Conservation (phyloP, 2,113 vertebrate species). For the Arvicanthis niloticus region DNA sequence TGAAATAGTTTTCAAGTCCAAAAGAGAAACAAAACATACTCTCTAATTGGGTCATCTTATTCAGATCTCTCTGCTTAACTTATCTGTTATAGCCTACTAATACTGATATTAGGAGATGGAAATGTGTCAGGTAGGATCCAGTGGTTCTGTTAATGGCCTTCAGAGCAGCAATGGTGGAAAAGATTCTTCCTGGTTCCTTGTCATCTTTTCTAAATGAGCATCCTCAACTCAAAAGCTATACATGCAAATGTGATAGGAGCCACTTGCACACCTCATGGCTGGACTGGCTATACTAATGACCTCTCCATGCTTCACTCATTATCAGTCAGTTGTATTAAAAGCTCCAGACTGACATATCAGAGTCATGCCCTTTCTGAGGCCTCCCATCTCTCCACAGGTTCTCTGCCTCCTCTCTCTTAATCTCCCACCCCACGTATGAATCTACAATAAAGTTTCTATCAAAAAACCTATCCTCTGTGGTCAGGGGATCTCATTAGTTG, state of each 20-base stretch:
- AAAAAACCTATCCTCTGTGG: not conserved
- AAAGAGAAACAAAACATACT: not conserved
- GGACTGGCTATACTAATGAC: too few relatives aligned
- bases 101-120: not conserved
- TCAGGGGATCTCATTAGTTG: not conserved
- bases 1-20: not conserved
- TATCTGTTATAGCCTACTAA: not conserved
- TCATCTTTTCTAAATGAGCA: not conserved
- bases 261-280: not conserved
- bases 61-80: not conserved
- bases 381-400: too few relatives aligned
- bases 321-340: not conserved
- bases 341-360: not conserved
- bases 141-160: not conserved
- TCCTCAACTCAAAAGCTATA: too few relatives aligned
- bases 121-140: not conserved
- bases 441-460: not conserved
- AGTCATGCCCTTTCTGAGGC: not conserved
- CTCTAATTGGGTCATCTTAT: not conserved
- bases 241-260: not conserved
- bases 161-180: not conserved
- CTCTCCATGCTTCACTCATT: not conserved
- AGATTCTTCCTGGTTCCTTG: not conserved
- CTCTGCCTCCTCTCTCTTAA: not conserved
- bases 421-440: too few relatives aligned